Conservation (phyloP, 2,797 vertebrate genomes). For the Lacerta viridis region DNA sequence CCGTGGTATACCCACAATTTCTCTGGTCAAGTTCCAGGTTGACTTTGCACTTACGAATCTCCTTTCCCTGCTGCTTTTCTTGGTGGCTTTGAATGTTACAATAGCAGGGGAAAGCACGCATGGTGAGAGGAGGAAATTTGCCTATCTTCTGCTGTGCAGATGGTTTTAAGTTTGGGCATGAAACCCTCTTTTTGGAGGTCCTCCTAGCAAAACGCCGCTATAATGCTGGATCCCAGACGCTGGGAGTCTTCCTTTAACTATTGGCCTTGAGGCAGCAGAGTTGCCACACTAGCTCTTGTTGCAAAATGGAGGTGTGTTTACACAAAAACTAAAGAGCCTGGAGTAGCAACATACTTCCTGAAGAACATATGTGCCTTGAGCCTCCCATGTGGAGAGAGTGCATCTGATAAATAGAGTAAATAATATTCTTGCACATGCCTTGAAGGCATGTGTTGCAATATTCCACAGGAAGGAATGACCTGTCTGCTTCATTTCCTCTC, state of each 20-base stretch:
- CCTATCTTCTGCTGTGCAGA: not conserved
- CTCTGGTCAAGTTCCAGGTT: too few species aligned
- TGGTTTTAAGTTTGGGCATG: not conserved
- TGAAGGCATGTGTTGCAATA: constrained; percentile 7
- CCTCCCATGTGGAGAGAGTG: not conserved
- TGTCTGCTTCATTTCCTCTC: constrained; percentile 41
- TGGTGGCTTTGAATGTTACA: constrained; percentile 2
- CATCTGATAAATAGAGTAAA: not conserved
- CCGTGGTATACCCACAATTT: too few species aligned
- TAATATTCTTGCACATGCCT: not conserved
- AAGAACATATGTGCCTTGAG: constrained; percentile 9
- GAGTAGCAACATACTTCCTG: not conserved
- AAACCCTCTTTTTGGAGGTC: not conserved
- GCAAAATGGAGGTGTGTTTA: constrained; percentile 1
- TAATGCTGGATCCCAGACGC: not conserved
- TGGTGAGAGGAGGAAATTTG: not conserved
- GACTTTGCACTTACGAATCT: too few species aligned
- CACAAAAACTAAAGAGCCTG: not conserved
- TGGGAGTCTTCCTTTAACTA: not conserved
- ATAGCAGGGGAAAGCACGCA: not conserved
- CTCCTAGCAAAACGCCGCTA: not conserved
- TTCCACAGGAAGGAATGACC: constrained; percentile 39
- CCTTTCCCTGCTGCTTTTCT: too few species aligned
- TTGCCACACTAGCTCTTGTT: not conserved
- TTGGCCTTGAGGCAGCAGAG: not conserved